Conservation (phyloP, 2,888 invertebrate genomes). For the Synanthedon vespiformis region DNA sequence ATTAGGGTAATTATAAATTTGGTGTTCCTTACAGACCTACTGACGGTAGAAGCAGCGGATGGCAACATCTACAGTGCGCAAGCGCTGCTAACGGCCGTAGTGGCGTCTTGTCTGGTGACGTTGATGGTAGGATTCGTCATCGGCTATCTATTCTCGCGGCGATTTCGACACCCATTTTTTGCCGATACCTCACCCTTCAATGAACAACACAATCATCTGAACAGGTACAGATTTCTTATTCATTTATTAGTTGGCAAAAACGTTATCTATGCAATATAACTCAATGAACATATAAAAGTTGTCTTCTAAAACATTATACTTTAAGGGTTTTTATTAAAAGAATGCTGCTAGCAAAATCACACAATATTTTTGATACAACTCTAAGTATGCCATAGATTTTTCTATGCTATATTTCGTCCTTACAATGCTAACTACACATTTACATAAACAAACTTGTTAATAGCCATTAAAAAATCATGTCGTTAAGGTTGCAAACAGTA, state of each 20-base stretch:
- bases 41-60: slow-evolving; percentile 69
- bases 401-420: no score
- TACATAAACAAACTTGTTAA: no score
- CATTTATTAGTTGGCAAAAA: background rate
- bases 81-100: slow-evolving; percentile 83
- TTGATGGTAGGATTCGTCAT: slow-evolving; percentile 86
- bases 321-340: background rate
- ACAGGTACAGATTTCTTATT: slow-evolving; percentile 60
- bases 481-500: no score
- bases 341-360: no score
- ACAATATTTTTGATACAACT: no score
- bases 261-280: background rate
- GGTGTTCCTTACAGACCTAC: slow-evolving; percentile 34
- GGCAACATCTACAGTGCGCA: slow-evolving; percentile 83
- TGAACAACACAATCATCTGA: slow-evolving; percentile 83
- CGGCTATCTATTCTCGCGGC: slow-evolving; percentile 84
- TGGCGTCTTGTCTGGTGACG: slow-evolving; percentile 83
- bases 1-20: no score
- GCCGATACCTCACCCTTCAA: slow-evolving; percentile 80
- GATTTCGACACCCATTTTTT: slow-evolving; percentile 78
- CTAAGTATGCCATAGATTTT: no score
- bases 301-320: background rate
- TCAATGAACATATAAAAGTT: no score
- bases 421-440: no score
- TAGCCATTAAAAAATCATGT: no score